Evolutionary conservation across 1,140 invertebrate species (phyloP), one percentile per base, ranked within the genome.

Genomic region (Zaprionus ornatus): DNA sequence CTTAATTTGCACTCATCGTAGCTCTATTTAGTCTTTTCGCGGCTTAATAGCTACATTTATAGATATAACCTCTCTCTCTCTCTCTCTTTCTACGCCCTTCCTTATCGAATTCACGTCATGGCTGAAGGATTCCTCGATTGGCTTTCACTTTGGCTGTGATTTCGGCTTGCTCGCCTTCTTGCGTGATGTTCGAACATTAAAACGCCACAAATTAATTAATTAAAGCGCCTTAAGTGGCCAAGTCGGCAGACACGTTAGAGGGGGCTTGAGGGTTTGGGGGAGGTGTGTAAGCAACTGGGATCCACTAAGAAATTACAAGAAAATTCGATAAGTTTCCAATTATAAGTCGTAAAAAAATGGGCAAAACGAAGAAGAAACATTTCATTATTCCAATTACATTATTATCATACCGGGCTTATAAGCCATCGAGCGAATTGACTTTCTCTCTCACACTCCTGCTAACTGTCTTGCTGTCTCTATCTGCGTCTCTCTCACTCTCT

Each of bases 181-280:
- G 84, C 84, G 84, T 87, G 84, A 57, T 73, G 67, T 52, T 60
- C 54, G 64, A 66, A 74, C 84, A 87, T 87, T 80, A 88, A 80
- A 87, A 83, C 67, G 77, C 85, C 68, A 66, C 81, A 87, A 87
- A 87, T 87, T 87, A 87, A 87, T 87, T 87, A 87, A 88, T 88
- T 87, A 81, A 87, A 87, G 68, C 77, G 77, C 74, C 80, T 79
- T 57, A 74, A 76, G 79, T 85, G 37, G 63, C 76, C 64, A 45
- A 45, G 40, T 10, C 17, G 10, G 6, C 13, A 25, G 10, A 3
- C 10, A 19, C 15, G 29, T 32, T 10, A 25, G n/a, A 9, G 25
- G 17, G 17, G 48, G 32, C n/a, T n/a, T n/a, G n/a, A n/a, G 1
- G 15, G n/a, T 9, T 21, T 2, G 29, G 5, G 10, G 1, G 10